These are phyloP conservation scores for Hydrolagus colliei DNA, from an alignment of 2,797 vertebrate species.

Conservation along the genomic window DNA sequence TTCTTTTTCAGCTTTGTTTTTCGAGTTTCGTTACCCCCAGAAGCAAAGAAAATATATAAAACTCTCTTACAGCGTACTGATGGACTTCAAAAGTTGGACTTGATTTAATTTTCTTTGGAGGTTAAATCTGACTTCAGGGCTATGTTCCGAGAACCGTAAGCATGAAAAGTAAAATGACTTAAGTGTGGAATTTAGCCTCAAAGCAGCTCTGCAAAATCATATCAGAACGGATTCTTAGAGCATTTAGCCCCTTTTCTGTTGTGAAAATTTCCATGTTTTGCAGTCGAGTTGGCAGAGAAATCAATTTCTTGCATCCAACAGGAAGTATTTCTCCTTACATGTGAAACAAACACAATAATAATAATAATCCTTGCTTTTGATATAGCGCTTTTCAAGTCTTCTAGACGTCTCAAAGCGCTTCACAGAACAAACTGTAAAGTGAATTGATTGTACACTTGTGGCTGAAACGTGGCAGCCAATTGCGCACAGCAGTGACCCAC, in stretches of 20 bases:
- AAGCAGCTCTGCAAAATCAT: slow-evolving; percentile 10
- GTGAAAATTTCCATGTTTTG: neutral
- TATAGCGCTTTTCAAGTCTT: no score
- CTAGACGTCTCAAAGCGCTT: no score
- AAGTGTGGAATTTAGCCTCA: neutral
- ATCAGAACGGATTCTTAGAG: slow-evolving; percentile 10
- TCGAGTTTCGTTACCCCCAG: no score
- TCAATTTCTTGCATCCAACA: slow-evolving; percentile 1
- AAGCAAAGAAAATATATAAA: neutral
- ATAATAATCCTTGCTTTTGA: no score
- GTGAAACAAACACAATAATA: neutral
- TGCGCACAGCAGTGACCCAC: no score
- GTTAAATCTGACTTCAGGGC: slow-evolving; percentile 1
- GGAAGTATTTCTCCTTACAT: no score
- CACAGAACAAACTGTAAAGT: no score
- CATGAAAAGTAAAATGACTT: slow-evolving; percentile 20
- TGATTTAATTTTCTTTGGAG: neutral
- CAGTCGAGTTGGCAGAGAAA: neutral
- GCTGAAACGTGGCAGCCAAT: no score
- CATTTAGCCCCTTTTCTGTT: slow-evolving; percentile 8
- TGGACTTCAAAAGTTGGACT: slow-evolving; percentile 9
- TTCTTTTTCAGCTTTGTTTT: neutral
- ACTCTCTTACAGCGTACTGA: neutral
- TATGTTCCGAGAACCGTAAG: neutral
- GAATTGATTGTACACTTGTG: no score